Evolutionary conservation across 2,888 invertebrate genomes (phyloP).

Genomic region (Desoria tigrina): DNA sequence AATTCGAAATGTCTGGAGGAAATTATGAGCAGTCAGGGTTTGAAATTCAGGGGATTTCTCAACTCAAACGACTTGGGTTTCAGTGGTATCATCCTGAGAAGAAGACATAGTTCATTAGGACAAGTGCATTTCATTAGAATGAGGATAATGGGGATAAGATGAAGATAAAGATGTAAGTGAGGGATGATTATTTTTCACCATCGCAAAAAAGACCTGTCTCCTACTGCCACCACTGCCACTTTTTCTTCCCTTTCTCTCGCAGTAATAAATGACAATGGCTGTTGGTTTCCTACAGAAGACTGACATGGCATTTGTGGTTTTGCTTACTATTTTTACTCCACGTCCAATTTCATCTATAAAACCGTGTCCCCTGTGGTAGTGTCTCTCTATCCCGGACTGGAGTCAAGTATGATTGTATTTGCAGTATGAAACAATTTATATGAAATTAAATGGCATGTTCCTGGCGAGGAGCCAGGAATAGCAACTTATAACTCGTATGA

Average conservation of each 20-base stretch:
- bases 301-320: slow-evolving; percentile 8
- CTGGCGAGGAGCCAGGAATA: neutral
- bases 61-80: too few relatives aligned
- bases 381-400: neutral
- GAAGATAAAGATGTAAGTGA: slow-evolving; percentile 1
- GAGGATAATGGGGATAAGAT: slow-evolving; percentile 11
- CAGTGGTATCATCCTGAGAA: too few relatives aligned
- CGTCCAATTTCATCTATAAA: too few relatives aligned
- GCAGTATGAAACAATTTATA: slow-evolving; percentile 1
- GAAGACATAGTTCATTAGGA: slow-evolving; percentile 1
- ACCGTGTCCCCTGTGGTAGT: neutral
- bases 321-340: neutral
- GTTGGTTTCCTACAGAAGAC: neutral
- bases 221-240: neutral
- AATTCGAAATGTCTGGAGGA: slow-evolving; percentile 1
- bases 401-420: neutral
- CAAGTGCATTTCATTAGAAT: slow-evolving; percentile 10
- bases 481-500: neutral
- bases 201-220: slow-evolving; percentile 1
- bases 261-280: neutral
- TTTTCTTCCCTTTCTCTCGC: neutral
- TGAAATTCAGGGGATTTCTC: too few relatives aligned
- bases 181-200: slow-evolving; percentile 11
- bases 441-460: slow-evolving; percentile 7
- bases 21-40: neutral